Percentiles rank a stretch among this genome's conserved stretches.
Conservation (phyloP, 2,888 invertebrate species). For the Nezara viridula region DNA sequence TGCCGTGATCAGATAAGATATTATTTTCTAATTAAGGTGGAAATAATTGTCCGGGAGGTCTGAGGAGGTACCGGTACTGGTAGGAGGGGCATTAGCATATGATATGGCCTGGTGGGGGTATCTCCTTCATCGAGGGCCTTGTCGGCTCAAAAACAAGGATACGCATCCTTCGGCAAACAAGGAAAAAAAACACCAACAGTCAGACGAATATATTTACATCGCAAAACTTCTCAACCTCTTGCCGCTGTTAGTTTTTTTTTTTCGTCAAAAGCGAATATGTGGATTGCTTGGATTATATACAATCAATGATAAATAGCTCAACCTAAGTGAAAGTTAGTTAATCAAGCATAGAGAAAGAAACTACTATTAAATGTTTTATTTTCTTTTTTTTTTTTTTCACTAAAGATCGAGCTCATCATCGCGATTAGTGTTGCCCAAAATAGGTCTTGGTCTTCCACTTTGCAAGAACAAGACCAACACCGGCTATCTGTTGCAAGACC, state of each 20-base stretch:
- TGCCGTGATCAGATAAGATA: conserved; percentile 26
- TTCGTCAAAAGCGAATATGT: neutral
- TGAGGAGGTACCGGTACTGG: neutral
- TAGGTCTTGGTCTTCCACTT: too few relatives aligned
- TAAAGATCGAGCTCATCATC: too few relatives aligned
- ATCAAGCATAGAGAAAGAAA: neutral
- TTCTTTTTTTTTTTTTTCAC: too few relatives aligned
- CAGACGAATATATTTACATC: conserved; percentile 49
- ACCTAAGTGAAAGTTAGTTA: neutral
- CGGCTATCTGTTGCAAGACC: too few relatives aligned
- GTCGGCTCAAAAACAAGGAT: conserved; percentile 39
- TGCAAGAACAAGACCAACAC: too few relatives aligned
- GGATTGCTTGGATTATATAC: neutral
- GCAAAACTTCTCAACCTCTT: conserved; percentile 40
- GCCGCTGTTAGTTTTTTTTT: neutral
- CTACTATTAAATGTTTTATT: neutral
- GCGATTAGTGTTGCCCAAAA: too few relatives aligned
- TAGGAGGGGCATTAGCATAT: neutral
- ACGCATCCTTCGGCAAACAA: conserved; percentile 42
- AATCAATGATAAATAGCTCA: neutral
- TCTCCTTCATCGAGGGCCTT: conserved; percentile 26
- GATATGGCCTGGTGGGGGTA: neutral
- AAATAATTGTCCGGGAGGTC: neutral
- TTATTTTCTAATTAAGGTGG: conserved; percentile 49
- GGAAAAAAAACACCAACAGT: neutral